A percentile compares a stretch with the other conserved stretches of the same genome.
phyloP scores from a whole-genome alignment of 2,113 vertebrate genomes.

The Otus sunia region DNA sequence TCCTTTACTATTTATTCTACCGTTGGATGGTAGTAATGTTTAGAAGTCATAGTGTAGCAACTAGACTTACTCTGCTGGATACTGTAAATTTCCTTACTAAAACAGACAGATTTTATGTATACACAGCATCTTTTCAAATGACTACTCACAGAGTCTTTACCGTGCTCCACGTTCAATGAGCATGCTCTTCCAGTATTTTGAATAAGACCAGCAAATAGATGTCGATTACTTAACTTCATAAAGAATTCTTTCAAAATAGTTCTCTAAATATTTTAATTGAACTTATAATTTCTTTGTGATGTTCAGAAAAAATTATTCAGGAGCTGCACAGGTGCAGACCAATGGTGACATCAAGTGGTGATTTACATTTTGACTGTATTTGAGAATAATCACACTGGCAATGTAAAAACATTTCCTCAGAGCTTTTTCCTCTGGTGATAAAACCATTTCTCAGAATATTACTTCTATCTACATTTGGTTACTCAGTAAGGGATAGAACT shows the following conservation, averaged over 20 bases:
- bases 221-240: neutral
- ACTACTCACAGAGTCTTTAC: neutral
- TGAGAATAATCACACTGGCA: neutral
- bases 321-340: neutral
- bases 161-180: neutral
- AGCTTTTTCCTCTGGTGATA: neutral
- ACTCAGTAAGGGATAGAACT: neutral
- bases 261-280: neutral
- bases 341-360: conserved; percentile 71
- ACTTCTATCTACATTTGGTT: neutral
- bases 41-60: neutral
- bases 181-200: neutral
- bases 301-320: neutral
- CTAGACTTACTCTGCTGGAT: neutral
- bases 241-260: neutral
- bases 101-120: neutral
- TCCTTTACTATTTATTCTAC: neutral
- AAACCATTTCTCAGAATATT: neutral
- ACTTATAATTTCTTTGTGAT: neutral
- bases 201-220: neutral
- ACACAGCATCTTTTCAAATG: neutral
- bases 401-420: neutral
- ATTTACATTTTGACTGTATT: neutral
- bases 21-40: neutral
- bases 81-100: neutral